phyloP scores from a whole-genome alignment of 2,888 invertebrate species.

The Pyrochroa serraticornis region DNA sequence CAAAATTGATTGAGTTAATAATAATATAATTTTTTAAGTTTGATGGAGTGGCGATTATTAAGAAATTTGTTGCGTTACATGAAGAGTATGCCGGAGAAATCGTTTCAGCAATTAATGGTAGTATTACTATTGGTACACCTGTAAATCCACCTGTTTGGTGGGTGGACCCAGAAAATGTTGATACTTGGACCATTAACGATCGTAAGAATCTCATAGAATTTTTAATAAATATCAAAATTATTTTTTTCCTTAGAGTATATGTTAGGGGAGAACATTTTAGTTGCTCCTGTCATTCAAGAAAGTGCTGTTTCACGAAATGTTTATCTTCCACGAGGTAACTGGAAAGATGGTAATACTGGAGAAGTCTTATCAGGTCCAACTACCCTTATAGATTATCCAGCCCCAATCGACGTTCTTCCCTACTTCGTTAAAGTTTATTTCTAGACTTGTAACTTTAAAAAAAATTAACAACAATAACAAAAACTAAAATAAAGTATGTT shows the following conservation, averaged over 20 bases:
- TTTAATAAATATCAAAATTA: neutral
- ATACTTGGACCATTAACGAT: conserved; percentile 66
- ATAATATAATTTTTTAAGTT: conserved; percentile 40
- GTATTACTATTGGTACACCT: conserved; percentile 68
- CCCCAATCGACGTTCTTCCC: conserved; percentile 71
- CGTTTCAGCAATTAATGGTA: conserved; percentile 65
- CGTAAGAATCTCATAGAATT: conserved; percentile 54
- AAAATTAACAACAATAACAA: no score
- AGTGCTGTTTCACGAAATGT: conserved; percentile 69
- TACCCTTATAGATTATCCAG: conserved; percentile 69
- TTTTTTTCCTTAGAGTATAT: conserved; percentile 69
- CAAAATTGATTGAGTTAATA: no score
- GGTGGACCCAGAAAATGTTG: conserved; percentile 71
- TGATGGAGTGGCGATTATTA: conserved; percentile 68
- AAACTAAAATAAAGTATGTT: no score
- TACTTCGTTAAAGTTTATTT: conserved; percentile 61
- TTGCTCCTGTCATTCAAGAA: conserved; percentile 76
- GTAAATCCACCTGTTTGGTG: conserved; percentile 88
- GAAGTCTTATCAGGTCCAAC: conserved; percentile 62
- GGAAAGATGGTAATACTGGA: conserved; percentile 69
- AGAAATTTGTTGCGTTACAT: conserved; percentile 70
- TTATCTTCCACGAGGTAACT: conserved; percentile 76
- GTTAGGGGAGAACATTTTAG: conserved; percentile 76
- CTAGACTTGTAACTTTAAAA: no score
- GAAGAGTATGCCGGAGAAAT: conserved; percentile 67